Percentiles rank a stretch among this genome's conserved stretches.
phyloP scores from a whole-genome alignment of 2,797 vertebrate genomes.

The Tragopan temminckii region DNA sequence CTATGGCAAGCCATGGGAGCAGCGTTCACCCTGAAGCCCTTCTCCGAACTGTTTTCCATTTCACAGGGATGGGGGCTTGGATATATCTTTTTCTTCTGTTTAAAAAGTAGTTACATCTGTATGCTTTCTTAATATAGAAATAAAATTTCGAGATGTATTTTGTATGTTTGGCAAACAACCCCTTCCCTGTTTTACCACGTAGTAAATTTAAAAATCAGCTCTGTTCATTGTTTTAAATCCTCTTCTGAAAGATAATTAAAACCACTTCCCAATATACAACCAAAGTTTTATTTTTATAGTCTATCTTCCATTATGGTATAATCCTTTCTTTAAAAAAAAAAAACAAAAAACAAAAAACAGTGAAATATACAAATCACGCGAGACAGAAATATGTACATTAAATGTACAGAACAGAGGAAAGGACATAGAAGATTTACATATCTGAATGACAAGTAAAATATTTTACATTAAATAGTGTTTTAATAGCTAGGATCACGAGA shows the following conservation, averaged over 20 bases:
- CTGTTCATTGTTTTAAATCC: constrained; percentile 56
- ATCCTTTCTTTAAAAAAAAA: constrained; percentile 67
- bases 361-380: constrained; percentile 88
- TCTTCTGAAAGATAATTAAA: constrained; percentile 81
- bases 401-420: constrained; percentile 85
- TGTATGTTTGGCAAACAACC: constrained; percentile 47
- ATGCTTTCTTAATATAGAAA: constrained; percentile 45
- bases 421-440: constrained; percentile 85
- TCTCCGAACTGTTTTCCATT: constrained; percentile 11
- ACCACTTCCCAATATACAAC: constrained; percentile 86
- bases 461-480: constrained; percentile 89
- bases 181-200: constrained; percentile 49
- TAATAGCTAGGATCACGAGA: constrained; percentile 82
- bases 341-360: constrained; percentile 73
- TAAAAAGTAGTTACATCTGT: constrained; percentile 33
- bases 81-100: background rate
- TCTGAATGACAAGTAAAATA: constrained; percentile 85
- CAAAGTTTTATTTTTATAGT: constrained; percentile 87
- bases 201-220: constrained; percentile 69
- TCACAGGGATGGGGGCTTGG: background rate
- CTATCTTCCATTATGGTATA: constrained; percentile 85
- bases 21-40: background rate
- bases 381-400: constrained; percentile 88
- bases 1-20: constrained; percentile 42
- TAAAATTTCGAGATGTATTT: constrained; percentile 61